phyloP scores from a whole-genome alignment of 2,797 vertebrate genomes.

The Neosilurus hyrtlii region DNA sequence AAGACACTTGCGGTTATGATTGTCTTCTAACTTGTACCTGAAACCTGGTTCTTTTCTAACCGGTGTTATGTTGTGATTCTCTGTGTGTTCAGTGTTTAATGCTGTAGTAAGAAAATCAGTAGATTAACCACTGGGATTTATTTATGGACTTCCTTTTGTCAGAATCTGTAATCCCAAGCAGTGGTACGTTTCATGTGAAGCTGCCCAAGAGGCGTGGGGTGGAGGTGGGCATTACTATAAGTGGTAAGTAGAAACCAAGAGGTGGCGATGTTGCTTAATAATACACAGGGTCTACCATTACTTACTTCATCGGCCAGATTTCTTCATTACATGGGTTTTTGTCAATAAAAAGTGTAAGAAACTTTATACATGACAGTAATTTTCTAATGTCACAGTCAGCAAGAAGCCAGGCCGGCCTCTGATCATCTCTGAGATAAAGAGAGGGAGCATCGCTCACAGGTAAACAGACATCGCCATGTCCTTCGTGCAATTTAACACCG shows the following conservation, averaged over 20 bases:
- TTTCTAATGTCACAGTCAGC: constrained; percentile 74
- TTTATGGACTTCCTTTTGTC: constrained; percentile 31
- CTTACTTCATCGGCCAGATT: neutral
- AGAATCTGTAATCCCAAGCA: constrained; percentile 98
- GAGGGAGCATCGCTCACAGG: constrained; percentile 97
- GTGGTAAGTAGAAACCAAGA: constrained; percentile 80
- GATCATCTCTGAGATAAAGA: constrained; percentile 97
- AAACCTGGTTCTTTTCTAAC: neutral
- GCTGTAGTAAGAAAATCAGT: too few species aligned
- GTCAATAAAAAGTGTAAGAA: constrained; percentile 36
- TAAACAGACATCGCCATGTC: constrained; percentile 58
- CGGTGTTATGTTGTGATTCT: neutral
- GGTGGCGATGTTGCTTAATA: constrained; percentile 59
- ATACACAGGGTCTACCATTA: neutral
- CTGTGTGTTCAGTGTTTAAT: neutral
- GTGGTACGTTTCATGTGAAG: constrained; percentile 97
- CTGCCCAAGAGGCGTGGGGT: constrained; percentile 91
- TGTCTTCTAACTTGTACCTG: neutral
- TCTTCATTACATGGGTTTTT: neutral
- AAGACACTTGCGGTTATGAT: neutral
- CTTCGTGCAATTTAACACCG: neutral
- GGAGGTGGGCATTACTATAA: constrained; percentile 98
- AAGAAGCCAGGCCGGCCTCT: constrained; percentile 90
- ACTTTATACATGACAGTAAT: neutral
- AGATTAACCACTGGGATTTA: neutral